Conservation (phyloP, 2,113 vertebrate species). For the Terrapene triunguis region DNA sequence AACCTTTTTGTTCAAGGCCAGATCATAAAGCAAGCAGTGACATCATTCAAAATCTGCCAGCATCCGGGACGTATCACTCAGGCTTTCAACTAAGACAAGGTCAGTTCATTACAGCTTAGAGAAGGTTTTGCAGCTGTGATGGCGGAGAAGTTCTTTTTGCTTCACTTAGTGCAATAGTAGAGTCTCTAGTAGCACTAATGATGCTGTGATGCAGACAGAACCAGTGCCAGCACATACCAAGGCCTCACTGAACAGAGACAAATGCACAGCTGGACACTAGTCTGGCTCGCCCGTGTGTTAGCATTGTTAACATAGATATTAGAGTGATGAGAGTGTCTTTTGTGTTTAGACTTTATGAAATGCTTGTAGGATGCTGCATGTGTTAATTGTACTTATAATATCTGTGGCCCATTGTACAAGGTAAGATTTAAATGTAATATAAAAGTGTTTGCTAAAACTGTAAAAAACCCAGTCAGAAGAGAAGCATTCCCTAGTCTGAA, state of each 20-base stretch:
- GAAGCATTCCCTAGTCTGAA: background rate
- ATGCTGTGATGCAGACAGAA: rapidly evolving
- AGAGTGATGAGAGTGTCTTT: background rate
- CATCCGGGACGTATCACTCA: background rate
- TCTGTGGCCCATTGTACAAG: background rate
- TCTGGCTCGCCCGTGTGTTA: background rate
- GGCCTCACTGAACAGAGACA: background rate
- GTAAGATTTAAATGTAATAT: background rate
- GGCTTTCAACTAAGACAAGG: background rate
- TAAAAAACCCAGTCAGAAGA: background rate
- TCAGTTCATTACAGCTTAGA: background rate
- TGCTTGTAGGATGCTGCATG: background rate
- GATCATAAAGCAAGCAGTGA: background rate
- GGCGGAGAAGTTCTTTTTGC: background rate
- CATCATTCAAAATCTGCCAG: background rate
- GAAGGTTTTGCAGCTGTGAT: background rate
- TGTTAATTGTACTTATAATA: background rate
- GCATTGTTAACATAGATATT: background rate
- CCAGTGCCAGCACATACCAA: background rate
- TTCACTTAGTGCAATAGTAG: slow-evolving; percentile 12
- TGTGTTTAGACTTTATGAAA: background rate
- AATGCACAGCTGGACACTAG: background rate
- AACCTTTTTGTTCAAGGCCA: background rate
- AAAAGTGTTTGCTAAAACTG: background rate
- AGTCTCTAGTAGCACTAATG: background rate